These are phyloP conservation scores for Polia nebulosa DNA, from an alignment of 2,888 invertebrate genomes.

Conservation along the genomic window DNA sequence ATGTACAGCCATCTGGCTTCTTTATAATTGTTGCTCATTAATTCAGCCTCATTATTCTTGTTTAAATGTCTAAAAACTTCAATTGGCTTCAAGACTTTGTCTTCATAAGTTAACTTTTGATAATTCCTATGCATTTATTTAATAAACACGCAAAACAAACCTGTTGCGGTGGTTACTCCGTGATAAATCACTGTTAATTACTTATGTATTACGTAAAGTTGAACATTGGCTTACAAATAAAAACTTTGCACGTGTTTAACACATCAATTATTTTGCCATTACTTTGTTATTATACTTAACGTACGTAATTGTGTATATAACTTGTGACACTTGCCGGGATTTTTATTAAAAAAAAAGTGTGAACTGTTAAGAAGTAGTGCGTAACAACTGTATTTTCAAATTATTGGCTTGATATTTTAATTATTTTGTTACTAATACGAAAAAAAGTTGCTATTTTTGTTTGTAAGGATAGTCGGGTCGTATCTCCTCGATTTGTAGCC, in stretches of 20 bases:
- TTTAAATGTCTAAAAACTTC: slow-evolving; percentile 4
- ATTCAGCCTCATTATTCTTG: background rate
- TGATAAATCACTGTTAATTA: slow-evolving; percentile 8
- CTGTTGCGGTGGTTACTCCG: slow-evolving; percentile 14
- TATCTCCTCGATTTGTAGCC: background rate
- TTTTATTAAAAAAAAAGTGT: too few species aligned
- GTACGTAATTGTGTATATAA: background rate
- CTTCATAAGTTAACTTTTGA: slow-evolving; percentile 1
- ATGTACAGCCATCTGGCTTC: slow-evolving; percentile 2
- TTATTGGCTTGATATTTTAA: background rate
- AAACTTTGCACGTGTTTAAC: slow-evolving; percentile 10
- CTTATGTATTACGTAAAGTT: slow-evolving; percentile 6
- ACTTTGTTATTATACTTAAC: slow-evolving; percentile 1
- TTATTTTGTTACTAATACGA: background rate
- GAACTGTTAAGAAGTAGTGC: background rate
- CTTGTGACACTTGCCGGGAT: background rate
- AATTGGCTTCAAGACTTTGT: background rate
- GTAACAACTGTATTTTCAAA: slow-evolving; percentile 1
- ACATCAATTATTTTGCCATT: slow-evolving; percentile 5
- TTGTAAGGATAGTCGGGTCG: background rate
- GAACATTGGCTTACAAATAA: slow-evolving; percentile 13
- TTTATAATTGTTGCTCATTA: slow-evolving; percentile 17
- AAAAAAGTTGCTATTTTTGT: background rate
- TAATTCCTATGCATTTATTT: background rate
- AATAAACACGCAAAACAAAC: slow-evolving; percentile 13